Evolutionary conservation across 2,113 vertebrate genomes (phyloP), one percentile per base, ranked within the genome.

Genomic region (Xiphorhynchus elegans): DNA sequence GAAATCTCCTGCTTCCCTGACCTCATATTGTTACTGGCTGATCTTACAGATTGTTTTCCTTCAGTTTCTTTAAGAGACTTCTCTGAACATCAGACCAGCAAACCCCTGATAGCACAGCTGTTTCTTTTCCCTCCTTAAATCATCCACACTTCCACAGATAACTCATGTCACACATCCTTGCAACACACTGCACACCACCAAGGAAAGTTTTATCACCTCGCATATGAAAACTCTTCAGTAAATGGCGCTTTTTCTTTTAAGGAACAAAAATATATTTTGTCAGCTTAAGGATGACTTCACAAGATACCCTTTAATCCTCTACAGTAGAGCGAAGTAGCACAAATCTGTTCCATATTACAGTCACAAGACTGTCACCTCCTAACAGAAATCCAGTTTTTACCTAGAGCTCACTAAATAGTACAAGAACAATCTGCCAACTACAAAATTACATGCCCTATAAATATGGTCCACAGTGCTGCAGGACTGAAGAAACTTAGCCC

Each of bases 261-360:
- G 14, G 28, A 87, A 14, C 12, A 76, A 90, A 82, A 91, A 13
- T 31, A 19, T 17, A 35, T 55, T 68, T 84, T 67, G 19, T 85
- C 74, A 94, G 44, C 66, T 72, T 80, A 64, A 49, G 37, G 31
- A 69, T 77, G 21, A 52, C 29, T 68, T 82, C 7, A 44, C 19
- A 83, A 93, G 13, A 72, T 37, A 67, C 0, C 3, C 2, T 64
- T 91, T 90, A 79, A 91, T 88, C 49, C 37, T 37, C 49, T 85
- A 19, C 44, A 66, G 62, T 1, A 73, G 18, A 79, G 24, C 70
- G 42, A 91, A 39, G 53, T 58, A 79, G 67, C 46, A 90, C 18
- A 74, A 76, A 93, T 92, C 85, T 92, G 31, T 70, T 88, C 42
- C 26, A 50, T 59, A 53, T 69, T 70, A 52, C 40, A 83, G 46